phyloP scores from a whole-genome alignment of 1,140 invertebrate species.

The Chymomyza costata region DNA sequence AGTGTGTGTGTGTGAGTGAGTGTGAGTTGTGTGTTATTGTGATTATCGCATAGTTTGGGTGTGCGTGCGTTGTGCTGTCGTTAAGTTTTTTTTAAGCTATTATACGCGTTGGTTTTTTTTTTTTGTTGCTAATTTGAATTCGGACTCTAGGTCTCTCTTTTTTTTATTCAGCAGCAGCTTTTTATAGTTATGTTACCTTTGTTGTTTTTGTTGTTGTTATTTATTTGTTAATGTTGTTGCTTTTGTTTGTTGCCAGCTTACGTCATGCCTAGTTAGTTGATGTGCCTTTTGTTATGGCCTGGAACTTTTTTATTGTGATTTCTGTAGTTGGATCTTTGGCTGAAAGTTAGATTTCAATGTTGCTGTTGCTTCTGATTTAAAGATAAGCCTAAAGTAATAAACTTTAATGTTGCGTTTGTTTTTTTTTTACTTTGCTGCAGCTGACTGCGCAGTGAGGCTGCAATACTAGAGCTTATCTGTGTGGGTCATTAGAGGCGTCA shows the following conservation, averaged over 20 bases:
- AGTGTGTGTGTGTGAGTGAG: conserved; percentile 26
- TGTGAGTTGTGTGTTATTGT: conserved; percentile 7
- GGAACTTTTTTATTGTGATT: no score
- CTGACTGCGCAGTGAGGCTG: conserved; percentile 2
- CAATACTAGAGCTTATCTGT: neutral
- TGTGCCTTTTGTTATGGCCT: conserved; percentile 8
- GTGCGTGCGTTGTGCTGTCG: conserved; percentile 50
- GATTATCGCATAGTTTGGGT: conserved; percentile 16
- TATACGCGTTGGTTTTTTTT: neutral
- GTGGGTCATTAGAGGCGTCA: conserved; percentile 2
- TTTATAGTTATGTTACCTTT: conserved; percentile 40
- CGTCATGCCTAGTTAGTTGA: conserved; percentile 32
- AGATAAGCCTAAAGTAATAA: conserved; percentile 28
- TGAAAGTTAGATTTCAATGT: conserved; percentile 14
- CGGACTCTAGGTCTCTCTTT: conserved; percentile 17
- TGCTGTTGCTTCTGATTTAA: conserved; percentile 15
- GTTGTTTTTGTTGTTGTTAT: conserved; percentile 4
- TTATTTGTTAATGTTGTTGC: conserved; percentile 26
- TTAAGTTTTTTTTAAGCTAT: conserved; percentile 29
- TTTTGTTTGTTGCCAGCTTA: conserved; percentile 32
- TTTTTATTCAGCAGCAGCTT: conserved; percentile 12
- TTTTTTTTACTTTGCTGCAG: conserved; percentile 17
- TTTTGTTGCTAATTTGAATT: conserved; percentile 45
- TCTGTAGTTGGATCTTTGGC: no score
- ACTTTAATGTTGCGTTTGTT: conserved; percentile 9